A percentile compares a stretch with the other conserved stretches of the same genome.
Conservation (phyloP, 2,888 invertebrate genomes). For the Limenitis camilla region DNA sequence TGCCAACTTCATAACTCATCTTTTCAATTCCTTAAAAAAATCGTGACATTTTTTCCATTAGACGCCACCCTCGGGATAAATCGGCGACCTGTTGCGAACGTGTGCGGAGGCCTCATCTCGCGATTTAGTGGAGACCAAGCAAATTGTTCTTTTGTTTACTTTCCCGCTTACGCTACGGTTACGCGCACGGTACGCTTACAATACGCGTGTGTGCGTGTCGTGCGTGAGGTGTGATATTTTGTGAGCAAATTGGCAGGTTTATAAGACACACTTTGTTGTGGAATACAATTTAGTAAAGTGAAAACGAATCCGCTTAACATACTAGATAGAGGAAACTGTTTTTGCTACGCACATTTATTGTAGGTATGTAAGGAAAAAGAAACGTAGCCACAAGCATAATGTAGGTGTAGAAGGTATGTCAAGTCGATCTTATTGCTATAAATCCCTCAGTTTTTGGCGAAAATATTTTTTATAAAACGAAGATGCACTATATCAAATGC, state of each 20-base stretch:
- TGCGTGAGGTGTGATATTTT: constrained; percentile 10
- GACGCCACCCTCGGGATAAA: constrained; percentile 47
- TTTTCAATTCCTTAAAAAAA: constrained; percentile 49
- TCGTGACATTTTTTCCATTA: constrained; percentile 65
- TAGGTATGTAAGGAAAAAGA: too few species aligned
- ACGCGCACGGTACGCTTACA: too few species aligned
- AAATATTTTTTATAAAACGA: too few species aligned
- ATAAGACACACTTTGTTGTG: background rate
- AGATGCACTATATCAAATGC: too few species aligned
- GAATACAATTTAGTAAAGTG: background rate
- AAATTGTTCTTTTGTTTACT: constrained; percentile 56
- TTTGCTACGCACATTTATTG: too few species aligned
- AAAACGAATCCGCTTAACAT: background rate
- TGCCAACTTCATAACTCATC: constrained; percentile 49
- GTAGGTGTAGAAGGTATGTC: too few species aligned
- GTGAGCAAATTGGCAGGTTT: background rate
- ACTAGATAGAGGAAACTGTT: too few species aligned
- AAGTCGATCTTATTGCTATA: too few species aligned
- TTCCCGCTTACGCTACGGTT: constrained; percentile 8
- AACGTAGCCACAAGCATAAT: too few species aligned
- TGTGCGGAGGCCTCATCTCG: constrained; percentile 36
- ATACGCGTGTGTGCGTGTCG: background rate
- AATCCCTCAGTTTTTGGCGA: too few species aligned
- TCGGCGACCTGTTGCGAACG: constrained; percentile 66
- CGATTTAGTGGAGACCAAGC: constrained; percentile 42